phyloP scores from a whole-genome alignment of 2,797 vertebrate genomes.

The Buphagus erythrorhynchus region DNA sequence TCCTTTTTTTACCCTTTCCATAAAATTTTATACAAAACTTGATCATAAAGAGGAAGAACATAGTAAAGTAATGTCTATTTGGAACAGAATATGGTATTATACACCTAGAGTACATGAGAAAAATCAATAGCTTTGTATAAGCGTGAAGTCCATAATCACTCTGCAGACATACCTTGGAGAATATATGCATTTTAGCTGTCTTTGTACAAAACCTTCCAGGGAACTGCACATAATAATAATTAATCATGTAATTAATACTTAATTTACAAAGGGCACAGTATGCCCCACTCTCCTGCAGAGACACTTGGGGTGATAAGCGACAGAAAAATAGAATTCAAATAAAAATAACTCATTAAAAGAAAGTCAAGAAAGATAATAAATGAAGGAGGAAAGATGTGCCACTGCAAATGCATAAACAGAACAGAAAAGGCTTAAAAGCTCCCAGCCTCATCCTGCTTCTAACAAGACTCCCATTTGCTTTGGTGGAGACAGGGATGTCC shows the following conservation, averaged over 20 bases:
- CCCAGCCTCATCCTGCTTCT: not conserved
- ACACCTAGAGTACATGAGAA: conserved; percentile 12
- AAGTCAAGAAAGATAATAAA: conserved; percentile 19
- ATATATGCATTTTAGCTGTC: conserved; percentile 52
- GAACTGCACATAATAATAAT: conserved; percentile 57
- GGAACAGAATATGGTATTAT: not conserved
- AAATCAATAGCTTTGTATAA: conserved; percentile 69
- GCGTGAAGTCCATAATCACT: conserved; percentile 33
- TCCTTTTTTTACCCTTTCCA: not conserved
- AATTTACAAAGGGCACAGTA: conserved; percentile 62
- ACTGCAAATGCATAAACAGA: not conserved
- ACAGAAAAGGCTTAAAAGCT: not conserved
- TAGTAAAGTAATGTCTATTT: not conserved
- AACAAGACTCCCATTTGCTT: not conserved
- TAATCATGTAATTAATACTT: conserved; percentile 70
- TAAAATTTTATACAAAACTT: conserved; percentile 9
- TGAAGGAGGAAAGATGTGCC: not conserved
- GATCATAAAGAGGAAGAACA: not conserved
- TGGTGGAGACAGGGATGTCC: not conserved
- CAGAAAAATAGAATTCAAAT: conserved; percentile 28
- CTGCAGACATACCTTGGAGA: conserved; percentile 41
- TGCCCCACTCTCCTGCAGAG: conserved; percentile 20
- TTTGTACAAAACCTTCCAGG: conserved; percentile 40
- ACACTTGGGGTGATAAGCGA: conserved; percentile 24
- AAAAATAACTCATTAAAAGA: conserved; percentile 30